Conservation (phyloP, 2,797 vertebrate genomes). For the Cyprinodon diabolis region DNA sequence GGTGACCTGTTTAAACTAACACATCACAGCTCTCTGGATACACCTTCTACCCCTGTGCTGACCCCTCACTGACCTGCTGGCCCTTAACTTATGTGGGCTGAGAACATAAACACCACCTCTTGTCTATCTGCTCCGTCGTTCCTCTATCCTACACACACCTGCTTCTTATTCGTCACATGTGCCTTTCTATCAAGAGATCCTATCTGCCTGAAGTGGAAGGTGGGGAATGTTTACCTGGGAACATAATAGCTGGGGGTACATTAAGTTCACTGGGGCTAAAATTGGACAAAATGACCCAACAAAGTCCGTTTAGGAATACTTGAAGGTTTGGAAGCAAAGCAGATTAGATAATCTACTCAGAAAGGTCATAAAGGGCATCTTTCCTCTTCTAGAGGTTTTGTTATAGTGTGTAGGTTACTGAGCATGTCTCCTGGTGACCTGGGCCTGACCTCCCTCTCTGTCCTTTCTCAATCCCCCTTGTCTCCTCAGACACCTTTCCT, state of each 20-base stretch:
- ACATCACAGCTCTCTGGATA: slow-evolving; percentile 37
- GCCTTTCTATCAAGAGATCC: slow-evolving; percentile 68
- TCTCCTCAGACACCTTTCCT: slow-evolving; percentile 74
- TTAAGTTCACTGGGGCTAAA: not conserved
- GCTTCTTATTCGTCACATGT: slow-evolving; percentile 78
- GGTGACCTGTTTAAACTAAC: slow-evolving; percentile 77
- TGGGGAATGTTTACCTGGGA: slow-evolving; percentile 25
- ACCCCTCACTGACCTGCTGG: slow-evolving; percentile 63
- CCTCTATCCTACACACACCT: slow-evolving; percentile 67
- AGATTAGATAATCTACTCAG: slow-evolving; percentile 34
- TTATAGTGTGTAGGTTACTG: slow-evolving; percentile 45
- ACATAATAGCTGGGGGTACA: not conserved
- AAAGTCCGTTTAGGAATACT: slow-evolving; percentile 6
- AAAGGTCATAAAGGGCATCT: slow-evolving; percentile 57
- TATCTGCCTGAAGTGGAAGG: slow-evolving; percentile 33
- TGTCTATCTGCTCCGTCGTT: slow-evolving; percentile 47
- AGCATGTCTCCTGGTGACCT: slow-evolving; percentile 69
- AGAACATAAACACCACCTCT: slow-evolving; percentile 21
- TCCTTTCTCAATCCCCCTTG: slow-evolving; percentile 70
- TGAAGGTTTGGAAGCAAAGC: not conserved
- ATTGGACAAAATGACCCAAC: not conserved
- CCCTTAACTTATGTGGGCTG: slow-evolving; percentile 63
- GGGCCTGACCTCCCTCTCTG: slow-evolving; percentile 69
- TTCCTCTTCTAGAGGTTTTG: slow-evolving; percentile 39
- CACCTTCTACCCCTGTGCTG: slow-evolving; percentile 63